Percentiles rank a stretch among this genome's conserved stretches.
Evolutionary conservation across 2,888 invertebrate species (phyloP).

Genomic region (Leptarthrus brevirostris): DNA sequence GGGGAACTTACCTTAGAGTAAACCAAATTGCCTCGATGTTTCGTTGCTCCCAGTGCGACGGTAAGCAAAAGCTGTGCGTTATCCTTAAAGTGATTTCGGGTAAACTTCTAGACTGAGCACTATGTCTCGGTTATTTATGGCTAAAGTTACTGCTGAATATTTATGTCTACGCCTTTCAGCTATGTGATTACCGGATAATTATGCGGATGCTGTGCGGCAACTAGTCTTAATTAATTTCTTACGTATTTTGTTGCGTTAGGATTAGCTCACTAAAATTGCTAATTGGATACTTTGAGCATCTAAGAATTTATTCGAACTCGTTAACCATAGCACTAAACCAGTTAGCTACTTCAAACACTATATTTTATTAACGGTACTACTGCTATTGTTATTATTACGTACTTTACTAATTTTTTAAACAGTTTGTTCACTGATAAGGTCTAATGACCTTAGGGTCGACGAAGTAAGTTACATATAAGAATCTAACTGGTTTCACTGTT

Average conservation of each 20-base stretch:
- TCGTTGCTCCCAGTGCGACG: slow-evolving; percentile 10
- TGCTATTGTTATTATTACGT: not conserved
- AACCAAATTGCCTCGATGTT: not conserved
- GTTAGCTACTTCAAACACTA: slow-evolving; percentile 22
- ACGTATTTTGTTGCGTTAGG: not conserved
- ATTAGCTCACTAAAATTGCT: slow-evolving; percentile 32
- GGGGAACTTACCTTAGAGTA: slow-evolving; percentile 16
- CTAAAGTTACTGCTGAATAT: slow-evolving; percentile 13
- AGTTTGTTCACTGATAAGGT: not conserved
- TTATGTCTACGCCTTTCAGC: too few relatives aligned
- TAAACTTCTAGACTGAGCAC: slow-evolving; percentile 10
- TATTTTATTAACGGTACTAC: slow-evolving; percentile 22
- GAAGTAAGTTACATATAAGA: not conserved
- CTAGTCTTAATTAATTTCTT: not conserved
- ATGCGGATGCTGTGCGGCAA: slow-evolving; percentile 7
- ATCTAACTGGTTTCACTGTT: not conserved
- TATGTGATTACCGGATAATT: slow-evolving; percentile 14
- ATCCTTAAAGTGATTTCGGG: not conserved
- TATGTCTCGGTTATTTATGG: slow-evolving; percentile 1
- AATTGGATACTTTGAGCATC: not conserved
- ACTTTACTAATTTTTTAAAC: not conserved
- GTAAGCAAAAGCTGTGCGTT: not conserved
- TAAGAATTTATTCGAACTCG: slow-evolving; percentile 12
- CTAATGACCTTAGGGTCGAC: too few relatives aligned
- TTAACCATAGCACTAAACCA: slow-evolving; percentile 17